Percentiles rank a stretch among this genome's conserved stretches.
Conservation (phyloP, 2,797 vertebrate species). For the Australoheros facetus region DNA sequence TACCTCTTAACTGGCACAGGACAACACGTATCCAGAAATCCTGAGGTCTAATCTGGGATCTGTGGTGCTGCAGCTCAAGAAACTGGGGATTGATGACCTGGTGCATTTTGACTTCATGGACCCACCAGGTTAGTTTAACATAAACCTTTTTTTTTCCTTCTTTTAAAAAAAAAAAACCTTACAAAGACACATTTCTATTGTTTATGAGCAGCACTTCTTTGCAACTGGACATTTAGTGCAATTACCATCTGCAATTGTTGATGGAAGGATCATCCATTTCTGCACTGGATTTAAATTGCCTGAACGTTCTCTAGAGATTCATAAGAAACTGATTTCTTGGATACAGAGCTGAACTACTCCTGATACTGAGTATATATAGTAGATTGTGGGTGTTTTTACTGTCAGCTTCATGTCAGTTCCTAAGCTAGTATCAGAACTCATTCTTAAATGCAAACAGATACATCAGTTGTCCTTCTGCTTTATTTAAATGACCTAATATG, state of each 20-base stretch:
- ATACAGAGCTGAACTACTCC: not conserved
- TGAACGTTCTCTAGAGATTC: too few species aligned
- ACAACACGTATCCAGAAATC: slow-evolving; percentile 99
- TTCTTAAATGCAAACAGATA: not conserved
- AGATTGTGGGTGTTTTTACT: not conserved
- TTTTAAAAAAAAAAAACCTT: too few species aligned
- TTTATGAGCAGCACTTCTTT: too few species aligned
- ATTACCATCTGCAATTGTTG: too few species aligned
- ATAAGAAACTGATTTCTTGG: too few species aligned
- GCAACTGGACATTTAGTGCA: too few species aligned
- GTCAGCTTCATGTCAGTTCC: not conserved
- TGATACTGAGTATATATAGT: not conserved
- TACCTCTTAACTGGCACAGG: slow-evolving; percentile 65
- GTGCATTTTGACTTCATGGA: slow-evolving; percentile 99
- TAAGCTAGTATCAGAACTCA: not conserved
- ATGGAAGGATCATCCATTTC: not conserved
- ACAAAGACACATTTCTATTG: too few species aligned
- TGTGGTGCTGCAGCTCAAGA: slow-evolving; percentile 96
- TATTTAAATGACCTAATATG: not conserved
- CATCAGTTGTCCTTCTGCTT: not conserved
- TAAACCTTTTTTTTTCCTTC: not conserved
- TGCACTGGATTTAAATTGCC: too few species aligned
- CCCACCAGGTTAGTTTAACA: slow-evolving; percentile 87
- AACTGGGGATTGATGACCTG: slow-evolving; percentile 96
- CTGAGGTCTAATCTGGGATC: slow-evolving; percentile 95